Evolutionary conservation across 2,797 vertebrate genomes (phyloP).

Genomic region (Spheniscus humboldti): DNA sequence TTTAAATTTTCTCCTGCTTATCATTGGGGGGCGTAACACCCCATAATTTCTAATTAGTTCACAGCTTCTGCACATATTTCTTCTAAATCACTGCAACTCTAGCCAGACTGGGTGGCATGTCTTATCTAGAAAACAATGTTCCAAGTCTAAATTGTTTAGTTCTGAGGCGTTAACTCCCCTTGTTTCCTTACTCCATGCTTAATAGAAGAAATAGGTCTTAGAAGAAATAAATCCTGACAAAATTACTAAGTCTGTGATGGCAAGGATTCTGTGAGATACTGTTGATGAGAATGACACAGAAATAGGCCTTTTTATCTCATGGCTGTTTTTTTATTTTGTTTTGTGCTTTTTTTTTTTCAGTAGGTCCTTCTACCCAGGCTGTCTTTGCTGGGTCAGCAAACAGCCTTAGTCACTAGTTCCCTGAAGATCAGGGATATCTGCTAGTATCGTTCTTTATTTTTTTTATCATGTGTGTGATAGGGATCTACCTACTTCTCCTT

Average conservation of each 20-base stretch:
- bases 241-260: neutral
- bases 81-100: neutral
- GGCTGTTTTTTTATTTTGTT: neutral
- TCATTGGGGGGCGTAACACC: neutral
- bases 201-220: neutral
- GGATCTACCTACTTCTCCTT: neutral
- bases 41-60: neutral
- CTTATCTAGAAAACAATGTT: neutral
- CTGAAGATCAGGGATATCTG: neutral
- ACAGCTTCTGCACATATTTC: neutral
- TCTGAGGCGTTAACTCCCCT: neutral
- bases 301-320: neutral
- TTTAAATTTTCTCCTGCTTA: neutral
- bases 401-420: neutral
- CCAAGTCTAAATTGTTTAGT: neutral
- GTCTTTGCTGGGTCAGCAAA: neutral
- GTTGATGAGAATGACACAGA: neutral
- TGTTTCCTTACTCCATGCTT: neutral
- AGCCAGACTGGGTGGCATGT: neutral
- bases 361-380: neutral
- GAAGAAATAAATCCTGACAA: neutral
- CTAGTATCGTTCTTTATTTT: neutral
- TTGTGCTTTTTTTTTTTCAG: neutral
- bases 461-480: neutral
- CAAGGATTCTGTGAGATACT: neutral